Evolutionary conservation across 2,797 vertebrate species (phyloP), one percentile per base, ranked within the genome.

Genomic region (Galaxias olidus): DNA sequence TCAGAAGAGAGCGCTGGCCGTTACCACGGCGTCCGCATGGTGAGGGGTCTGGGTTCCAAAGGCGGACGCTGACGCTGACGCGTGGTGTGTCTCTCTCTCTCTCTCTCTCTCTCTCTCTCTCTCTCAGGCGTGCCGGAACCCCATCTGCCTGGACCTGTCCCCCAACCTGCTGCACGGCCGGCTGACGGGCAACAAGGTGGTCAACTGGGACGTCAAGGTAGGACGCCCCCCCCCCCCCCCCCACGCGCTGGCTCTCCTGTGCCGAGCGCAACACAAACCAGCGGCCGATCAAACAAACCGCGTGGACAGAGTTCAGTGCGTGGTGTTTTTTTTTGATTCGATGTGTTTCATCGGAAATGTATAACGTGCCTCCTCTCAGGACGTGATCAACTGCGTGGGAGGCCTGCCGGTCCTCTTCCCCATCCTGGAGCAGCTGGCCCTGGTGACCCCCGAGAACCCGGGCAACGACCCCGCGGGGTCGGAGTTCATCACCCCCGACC

Each of bases 131-230:
- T 98, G 96, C 73, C 94, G 88, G 87, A 98, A 94, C 74, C 94
- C 95, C 9, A 98, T 98, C 87, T 99, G 97, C 79, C 92, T 98
- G 55, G 97, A 99, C 68, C 89, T 98, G 74, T 99, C 97, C 57
- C 79, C 93, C 52, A 98, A 98, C 84, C 86, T 88, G 87, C 90
- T 98, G 61, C 95, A 98, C 19, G 97, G 97, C 77, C 94, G 97
- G 61, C 86, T 99, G 74, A 99, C 97, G n/a, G 97, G 97, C 75
- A 98, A 96, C 85, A 97, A 98, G 93, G 94, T 98, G 1, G 94
- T 98, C 60, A 99, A 98, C 86, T 99, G 97, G 97, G 96, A 99
- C 57, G 92, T 98, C 66, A 99, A 98, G 95, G 97, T 98, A 89
- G 41, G 43, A 5, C 11, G 3, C 11, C 9, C 18, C 18, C 9